These are phyloP conservation scores for Syngnathus acus DNA, from an alignment of 2,797 vertebrate genomes.

Conservation along the genomic window DNA sequence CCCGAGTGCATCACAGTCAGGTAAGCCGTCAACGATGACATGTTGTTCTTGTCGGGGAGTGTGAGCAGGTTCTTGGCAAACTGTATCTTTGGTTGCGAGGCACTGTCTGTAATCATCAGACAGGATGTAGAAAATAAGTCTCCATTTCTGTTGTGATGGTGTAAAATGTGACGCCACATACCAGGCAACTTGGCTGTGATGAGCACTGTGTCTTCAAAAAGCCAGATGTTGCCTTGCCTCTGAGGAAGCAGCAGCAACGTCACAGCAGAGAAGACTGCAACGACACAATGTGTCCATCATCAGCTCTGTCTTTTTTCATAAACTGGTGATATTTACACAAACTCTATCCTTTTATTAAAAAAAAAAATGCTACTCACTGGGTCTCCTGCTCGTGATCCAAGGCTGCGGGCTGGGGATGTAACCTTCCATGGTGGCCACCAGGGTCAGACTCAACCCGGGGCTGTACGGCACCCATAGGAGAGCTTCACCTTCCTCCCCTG, in stretches of 20 bases:
- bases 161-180: slow-evolving; percentile 30
- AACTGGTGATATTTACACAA: no score
- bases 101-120: slow-evolving; percentile 68
- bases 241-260: slow-evolving; percentile 86
- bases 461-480: slow-evolving; percentile 77
- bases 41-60: slow-evolving; percentile 68
- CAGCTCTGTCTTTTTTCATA: no score
- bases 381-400: slow-evolving; percentile 85
- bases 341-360: no score
- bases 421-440: slow-evolving; percentile 80
- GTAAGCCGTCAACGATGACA: slow-evolving; percentile 80
- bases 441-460: slow-evolving; percentile 74
- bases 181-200: slow-evolving; percentile 86
- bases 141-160: not conserved
- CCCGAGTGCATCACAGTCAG: slow-evolving; percentile 81
- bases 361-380: slow-evolving; percentile 68
- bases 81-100: slow-evolving; percentile 80
- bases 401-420: slow-evolving; percentile 80
- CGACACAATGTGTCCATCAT: not conserved
- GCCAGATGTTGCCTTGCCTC: slow-evolving; percentile 92
- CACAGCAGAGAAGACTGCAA: slow-evolving; percentile 86
- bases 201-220: slow-evolving; percentile 88
- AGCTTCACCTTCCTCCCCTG: slow-evolving; percentile 73
- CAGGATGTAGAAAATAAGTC: not conserved
- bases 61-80: slow-evolving; percentile 82